Base-by-base conservation (phyloP, 2,797 vertebrate species). In the Tapirus indicus region DNA sequence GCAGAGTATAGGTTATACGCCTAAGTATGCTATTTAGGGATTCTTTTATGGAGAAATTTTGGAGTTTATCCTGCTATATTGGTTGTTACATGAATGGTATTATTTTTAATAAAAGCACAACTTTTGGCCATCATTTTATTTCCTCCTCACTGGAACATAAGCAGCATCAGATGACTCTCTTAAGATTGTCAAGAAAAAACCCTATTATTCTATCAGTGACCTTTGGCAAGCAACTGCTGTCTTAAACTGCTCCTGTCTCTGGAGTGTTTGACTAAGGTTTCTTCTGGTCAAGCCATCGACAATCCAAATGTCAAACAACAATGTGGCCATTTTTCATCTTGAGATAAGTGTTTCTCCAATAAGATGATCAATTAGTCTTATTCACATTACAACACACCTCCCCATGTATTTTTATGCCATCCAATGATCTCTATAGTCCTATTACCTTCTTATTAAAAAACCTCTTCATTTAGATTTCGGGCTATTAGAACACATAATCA, bases 291-390 rank as follows among this genome's bases (percentile, higher is more conserved):
- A 96, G 88, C n/a, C 90, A 92, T 97, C 2, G 69, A 92, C 95
- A 91, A 95, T 92, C 60, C 95, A 98, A 98, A 98, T 98, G 97
- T 97, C 98, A 98, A 97, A 87, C 91, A 96, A 96, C 85, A 88
- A 92, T 88, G 82, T 58, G 72, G 96, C 49, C 78, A 98, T 98
- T 98, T 98, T 98, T 98, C 97, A 97, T 97, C 95, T 98, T 86
- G 79, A 96, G 90, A 97, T 97, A 96, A 98, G 91, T 94, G 80
- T 95, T 97, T 98, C 96, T 97, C 82, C 91, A 94, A 96, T 97
- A 96, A 97, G 90, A 95, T 91, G 94, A 96, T 96, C 98, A 97
- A 97, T 98, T 98, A 97, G 97, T 97, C 96, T 98, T 97, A 94
- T 93, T 97, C 96, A 97, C 82, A 92, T 98, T 97, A 96, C 41